Conservation (phyloP, 2,888 invertebrate species). For the Aethes cnicana region DNA sequence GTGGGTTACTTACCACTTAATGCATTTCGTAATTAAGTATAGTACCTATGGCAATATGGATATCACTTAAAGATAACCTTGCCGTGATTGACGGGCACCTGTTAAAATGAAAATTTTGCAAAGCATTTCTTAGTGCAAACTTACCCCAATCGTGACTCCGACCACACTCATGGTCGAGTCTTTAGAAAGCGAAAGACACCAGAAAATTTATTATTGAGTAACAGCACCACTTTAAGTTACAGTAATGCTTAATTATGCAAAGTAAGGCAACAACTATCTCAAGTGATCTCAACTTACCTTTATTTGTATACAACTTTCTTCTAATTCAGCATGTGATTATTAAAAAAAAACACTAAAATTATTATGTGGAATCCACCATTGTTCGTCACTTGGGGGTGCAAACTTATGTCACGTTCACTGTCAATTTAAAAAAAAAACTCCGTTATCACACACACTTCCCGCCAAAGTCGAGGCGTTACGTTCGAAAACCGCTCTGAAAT, state of each 20-base stretch:
- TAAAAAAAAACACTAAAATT: conserved; percentile 61
- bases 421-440: conserved; percentile 49
- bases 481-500: conserved; percentile 54
- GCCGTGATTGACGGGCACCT: not conserved
- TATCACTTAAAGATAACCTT: not conserved
- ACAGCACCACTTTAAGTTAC: conserved; percentile 39
- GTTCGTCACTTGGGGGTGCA: conserved; percentile 65
- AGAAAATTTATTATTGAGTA: conserved; percentile 60
- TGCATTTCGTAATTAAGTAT: too few relatives aligned
- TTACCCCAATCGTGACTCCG: conserved; percentile 64
- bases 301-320: conserved; percentile 51
- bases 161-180: conserved; percentile 75
- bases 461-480: conserved; percentile 65
- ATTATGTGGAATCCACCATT: conserved; percentile 77
- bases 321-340: conserved; percentile 47
- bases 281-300: conserved; percentile 56
- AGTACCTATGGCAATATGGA: too few relatives aligned
- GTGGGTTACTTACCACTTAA: too few relatives aligned
- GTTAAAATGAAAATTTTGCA: conserved; percentile 32
- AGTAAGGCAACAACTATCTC: conserved; percentile 44
- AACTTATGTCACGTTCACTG: conserved; percentile 72
- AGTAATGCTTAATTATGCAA: conserved; percentile 50
- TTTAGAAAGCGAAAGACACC: conserved; percentile 75
- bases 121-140: conserved; percentile 52
- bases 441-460: conserved; percentile 63